Conservation (phyloP, 2,113 vertebrate species). For the Scatophagus argus region DNA sequence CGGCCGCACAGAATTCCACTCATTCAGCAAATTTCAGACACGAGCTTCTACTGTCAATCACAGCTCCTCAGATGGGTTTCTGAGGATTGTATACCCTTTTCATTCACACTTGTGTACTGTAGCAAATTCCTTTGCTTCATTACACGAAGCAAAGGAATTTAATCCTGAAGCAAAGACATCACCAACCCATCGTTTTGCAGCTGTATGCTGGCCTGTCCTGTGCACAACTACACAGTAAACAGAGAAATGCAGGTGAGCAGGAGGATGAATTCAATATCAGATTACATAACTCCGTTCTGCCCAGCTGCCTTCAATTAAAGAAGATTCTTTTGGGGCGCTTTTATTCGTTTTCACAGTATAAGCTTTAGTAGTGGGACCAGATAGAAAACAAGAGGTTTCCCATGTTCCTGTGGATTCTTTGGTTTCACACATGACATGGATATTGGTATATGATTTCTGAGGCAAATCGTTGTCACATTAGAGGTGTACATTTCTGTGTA, state of each 20-base stretch:
- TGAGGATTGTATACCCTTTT: neutral
- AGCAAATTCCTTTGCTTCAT: too few relatives aligned
- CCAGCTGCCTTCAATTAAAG: slow-evolving; percentile 65
- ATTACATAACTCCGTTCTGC: slow-evolving; percentile 56
- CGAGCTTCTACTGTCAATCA: slow-evolving; percentile 4
- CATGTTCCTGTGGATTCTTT: slow-evolving; percentile 10
- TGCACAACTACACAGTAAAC: slow-evolving; percentile 20
- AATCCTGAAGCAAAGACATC: too few relatives aligned
- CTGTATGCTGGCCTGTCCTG: neutral
- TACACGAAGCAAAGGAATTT: neutral
- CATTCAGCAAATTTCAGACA: slow-evolving; percentile 45
- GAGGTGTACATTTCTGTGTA: neutral
- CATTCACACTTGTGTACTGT: neutral
- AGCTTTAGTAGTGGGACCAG: slow-evolving; percentile 33
- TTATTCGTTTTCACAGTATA: slow-evolving; percentile 41
- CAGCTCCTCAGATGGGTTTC: neutral
- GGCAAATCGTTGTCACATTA: neutral
- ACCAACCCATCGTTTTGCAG: neutral
- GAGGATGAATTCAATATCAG: slow-evolving; percentile 56
- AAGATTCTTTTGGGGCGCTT: slow-evolving; percentile 45
- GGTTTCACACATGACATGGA: slow-evolving; percentile 6
- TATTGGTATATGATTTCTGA: neutral
- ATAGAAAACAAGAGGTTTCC: slow-evolving; percentile 3
- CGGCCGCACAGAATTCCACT: slow-evolving; percentile 19
- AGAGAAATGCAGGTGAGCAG: slow-evolving; percentile 3